Base-by-base conservation (phyloP, 2,888 invertebrate genomes). In the Litoditis marina region DNA sequence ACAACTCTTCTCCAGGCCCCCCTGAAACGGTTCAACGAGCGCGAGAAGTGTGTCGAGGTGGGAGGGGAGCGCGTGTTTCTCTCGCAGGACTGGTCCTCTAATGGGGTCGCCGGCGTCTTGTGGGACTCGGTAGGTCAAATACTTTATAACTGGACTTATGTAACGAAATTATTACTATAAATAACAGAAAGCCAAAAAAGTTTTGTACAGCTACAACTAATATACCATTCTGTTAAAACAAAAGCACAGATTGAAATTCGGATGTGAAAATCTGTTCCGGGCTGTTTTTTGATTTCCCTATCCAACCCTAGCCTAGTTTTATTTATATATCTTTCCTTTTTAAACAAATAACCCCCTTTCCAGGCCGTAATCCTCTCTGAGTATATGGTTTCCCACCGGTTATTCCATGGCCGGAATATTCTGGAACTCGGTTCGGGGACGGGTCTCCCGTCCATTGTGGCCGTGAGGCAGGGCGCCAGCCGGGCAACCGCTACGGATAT, bases 61-160 rank as follows among this genome's bases (percentile, higher is more conserved):
- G 60, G 53, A 30, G 46, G 53, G 6, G 19, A 25, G n/a, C 30
- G 28, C 19, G n/a, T 55, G 88, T 16, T 22, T 22, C 22, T 84
- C 68, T 6, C 74, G 68, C 52, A 52, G 49, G 47, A 63, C 44
- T 53, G 60, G 58, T 27, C 25, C 19, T 27, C 28, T 16, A 47
- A 34, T 8, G 65, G 63, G 8, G 64, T 64, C 13, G 44, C 64
- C 2, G 64, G 64, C 2, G 64, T 64, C 11, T 19, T 64, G 19
- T 64, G 64, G 64, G 64, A 64, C 47, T 59, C 59, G 42, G 64
- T 60, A 31, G 52, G 46, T 46, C 25, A n/a, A n/a, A n/a, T n/a
- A n/a, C n/a, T n/a, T n/a, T n/a, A n/a, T n/a, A n/a, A n/a, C n/a
- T n/a, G n/a, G n/a, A n/a, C n/a, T n/a, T n/a, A n/a, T n/a, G n/a